Conservation (phyloP, 2,113 vertebrate species). For the Sylvia atricapilla region DNA sequence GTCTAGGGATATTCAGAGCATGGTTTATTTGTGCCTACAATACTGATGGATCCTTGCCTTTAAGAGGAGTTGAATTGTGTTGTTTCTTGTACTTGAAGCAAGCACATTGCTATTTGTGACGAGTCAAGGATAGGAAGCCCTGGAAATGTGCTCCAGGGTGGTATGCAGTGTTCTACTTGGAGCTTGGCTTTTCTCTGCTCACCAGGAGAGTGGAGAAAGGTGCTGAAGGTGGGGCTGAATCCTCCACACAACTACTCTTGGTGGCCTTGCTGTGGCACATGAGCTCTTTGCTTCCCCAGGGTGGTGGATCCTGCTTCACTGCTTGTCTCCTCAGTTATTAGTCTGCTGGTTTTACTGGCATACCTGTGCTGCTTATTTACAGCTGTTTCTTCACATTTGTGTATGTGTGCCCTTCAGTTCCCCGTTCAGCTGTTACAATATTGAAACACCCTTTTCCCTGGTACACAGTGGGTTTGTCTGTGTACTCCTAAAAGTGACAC, state of each 20-base stretch:
- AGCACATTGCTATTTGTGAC: background rate
- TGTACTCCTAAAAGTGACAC: background rate
- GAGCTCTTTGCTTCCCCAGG: background rate
- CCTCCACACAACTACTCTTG: accelerated
- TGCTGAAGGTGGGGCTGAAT: background rate
- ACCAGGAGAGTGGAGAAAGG: background rate
- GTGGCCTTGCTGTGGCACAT: background rate
- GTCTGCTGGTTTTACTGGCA: background rate
- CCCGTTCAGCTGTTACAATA: background rate
- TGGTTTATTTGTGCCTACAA: background rate
- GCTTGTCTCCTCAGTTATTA: background rate
- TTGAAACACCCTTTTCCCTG: background rate
- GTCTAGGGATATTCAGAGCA: background rate
- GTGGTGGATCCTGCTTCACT: background rate
- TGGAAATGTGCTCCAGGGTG: background rate
- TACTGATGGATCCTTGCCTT: background rate
- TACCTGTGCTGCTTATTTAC: background rate
- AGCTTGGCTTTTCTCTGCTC: background rate
- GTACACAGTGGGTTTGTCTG: background rate
- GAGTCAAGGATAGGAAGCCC: background rate
- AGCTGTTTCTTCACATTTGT: background rate
- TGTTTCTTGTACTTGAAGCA: background rate
- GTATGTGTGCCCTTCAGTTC: background rate
- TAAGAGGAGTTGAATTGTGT: background rate
- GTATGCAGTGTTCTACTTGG: accelerated